Evolutionary conservation across 1,140 invertebrate species (phyloP), one percentile per base, ranked within the genome.

Genomic region (Nasonia longicornis): DNA sequence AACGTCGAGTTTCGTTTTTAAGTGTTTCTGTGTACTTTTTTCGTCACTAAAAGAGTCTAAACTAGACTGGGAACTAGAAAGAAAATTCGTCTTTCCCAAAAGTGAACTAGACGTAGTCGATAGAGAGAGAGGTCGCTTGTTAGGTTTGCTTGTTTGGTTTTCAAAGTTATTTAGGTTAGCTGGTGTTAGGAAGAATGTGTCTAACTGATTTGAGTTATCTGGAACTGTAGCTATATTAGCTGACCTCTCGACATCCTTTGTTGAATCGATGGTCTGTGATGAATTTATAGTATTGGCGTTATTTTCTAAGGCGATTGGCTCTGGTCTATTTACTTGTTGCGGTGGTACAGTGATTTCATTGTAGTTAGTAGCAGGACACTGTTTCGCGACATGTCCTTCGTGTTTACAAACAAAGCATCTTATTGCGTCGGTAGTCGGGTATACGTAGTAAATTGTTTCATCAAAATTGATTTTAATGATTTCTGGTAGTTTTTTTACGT

Each of bases 341-440:
- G 64, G 0, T 67, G 64, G 3, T 67, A 67, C 4, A 22, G 20
- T 67, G 64, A 22, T 38, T 35, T 38, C 20, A 4, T 67, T 67
- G 26, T 38, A 14, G 14, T 14, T 38, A 38, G 2, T 16, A 10
- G 31, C 1, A 14, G 29, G 29, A 29, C 71, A 73, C 11, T 45
- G 20, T 11, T 67, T 72, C 14, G 77, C 52, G 48, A 80, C 10
- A 31, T 79, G 77, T 20, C 74, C 69, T 52, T 83, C 74, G 45
- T 35, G 48, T 38, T 83, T 77, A 22, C 52, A 80, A 3, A 77
- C 3, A 29, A 83, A 83, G n/a, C 78, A 83, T 22, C 74, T 73
- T 22, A 80, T 42, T n/a, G 31, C 38, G 4, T 80, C 76, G 16
- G 79, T 77, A 14, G 63, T 45, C 3, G 71, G 42, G 22, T 45